These are phyloP conservation scores for Micromesistius poutassou DNA, from an alignment of 2,797 vertebrate genomes.

Conservation along the genomic window DNA sequence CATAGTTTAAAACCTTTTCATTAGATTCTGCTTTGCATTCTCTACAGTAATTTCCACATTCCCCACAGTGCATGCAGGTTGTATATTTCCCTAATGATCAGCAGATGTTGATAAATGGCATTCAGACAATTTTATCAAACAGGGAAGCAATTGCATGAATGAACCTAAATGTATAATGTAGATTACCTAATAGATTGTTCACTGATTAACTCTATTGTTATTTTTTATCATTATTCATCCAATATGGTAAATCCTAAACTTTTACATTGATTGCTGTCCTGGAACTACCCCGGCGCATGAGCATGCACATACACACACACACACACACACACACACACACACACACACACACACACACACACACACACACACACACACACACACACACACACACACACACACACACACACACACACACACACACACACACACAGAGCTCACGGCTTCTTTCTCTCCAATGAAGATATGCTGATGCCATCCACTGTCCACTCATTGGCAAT, in stretches of 20 bases:
- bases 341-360: neutral
- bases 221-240: too few relatives aligned
- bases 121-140: neutral
- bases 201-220: too few relatives aligned
- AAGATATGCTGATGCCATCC: conserved; percentile 37
- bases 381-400: neutral
- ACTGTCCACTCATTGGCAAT: conserved; percentile 34
- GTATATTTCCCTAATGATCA: neutral
- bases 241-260: neutral
- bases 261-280: neutral
- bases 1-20: neutral
- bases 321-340: neutral
- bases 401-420: neutral
- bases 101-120: neutral
- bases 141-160: neutral
- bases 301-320: neutral
- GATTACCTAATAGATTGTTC: too few relatives aligned
- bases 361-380: neutral
- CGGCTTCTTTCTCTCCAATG: neutral
- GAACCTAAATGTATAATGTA: neutral
- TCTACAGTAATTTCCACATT: neutral
- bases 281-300: neutral
- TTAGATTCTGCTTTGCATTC: neutral
- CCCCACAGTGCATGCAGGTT: neutral
- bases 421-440: neutral